These are phyloP conservation scores for Zapus hudsonius DNA, from an alignment of 2,113 vertebrate genomes.

Conservation along the genomic window DNA sequence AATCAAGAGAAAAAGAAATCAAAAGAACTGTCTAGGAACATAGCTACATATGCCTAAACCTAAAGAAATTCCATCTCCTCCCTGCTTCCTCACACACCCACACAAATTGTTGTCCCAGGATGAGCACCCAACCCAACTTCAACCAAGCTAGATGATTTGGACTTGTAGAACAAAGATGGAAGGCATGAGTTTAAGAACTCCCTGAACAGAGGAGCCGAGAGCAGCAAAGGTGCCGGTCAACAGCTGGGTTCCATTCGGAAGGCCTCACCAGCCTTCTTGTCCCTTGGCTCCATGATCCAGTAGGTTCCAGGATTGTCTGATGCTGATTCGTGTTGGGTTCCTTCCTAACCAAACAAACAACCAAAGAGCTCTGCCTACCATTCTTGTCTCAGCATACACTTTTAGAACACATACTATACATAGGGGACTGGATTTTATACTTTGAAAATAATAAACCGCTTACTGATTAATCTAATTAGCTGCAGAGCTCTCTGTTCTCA, in stretches of 20 bases:
- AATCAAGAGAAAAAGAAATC: neutral
- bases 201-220: neutral
- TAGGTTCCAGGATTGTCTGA: neutral
- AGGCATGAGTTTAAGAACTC: neutral
- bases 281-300: neutral
- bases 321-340: neutral
- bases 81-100: neutral
- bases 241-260: neutral
- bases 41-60: neutral
- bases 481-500: neutral
- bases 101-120: neutral
- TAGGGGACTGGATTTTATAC: neutral
- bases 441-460: neutral
- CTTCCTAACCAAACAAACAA: neutral
- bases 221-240: neutral
- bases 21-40: neutral
- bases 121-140: neutral
- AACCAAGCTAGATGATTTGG: neutral
- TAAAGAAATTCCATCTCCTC: neutral
- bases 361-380: neutral
- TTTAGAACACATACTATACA: neutral
- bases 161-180: neutral
- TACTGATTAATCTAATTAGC: neutral
- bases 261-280: neutral
- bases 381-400: neutral